These are phyloP conservation scores for Teleogryllus occipitalis DNA, from an alignment of 1,140 invertebrate species.

Conservation along the genomic window DNA sequence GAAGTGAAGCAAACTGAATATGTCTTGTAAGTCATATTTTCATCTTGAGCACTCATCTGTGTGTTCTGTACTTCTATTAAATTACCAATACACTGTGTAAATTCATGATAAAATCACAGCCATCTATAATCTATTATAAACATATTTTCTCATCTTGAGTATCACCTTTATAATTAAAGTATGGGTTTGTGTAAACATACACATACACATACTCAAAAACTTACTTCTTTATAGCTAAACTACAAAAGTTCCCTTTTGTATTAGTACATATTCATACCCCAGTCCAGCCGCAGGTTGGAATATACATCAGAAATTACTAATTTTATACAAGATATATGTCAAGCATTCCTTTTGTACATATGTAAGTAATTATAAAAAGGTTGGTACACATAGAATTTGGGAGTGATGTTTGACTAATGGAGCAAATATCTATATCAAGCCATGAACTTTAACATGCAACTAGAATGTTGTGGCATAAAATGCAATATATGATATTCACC, in stretches of 20 bases:
- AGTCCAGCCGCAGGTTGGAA: neutral
- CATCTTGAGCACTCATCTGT: constrained; percentile 1
- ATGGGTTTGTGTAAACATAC: neutral
- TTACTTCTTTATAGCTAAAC: neutral
- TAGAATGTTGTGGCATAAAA: too few relatives aligned
- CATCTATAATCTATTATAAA: neutral
- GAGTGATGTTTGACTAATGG: neutral
- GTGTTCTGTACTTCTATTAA: neutral
- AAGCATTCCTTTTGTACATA: neutral
- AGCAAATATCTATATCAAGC: neutral
- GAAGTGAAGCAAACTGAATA: neutral
- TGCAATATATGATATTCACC: neutral
- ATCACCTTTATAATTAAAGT: neutral
- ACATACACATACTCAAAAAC: neutral
- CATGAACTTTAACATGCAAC: too few relatives aligned
- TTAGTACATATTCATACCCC: neutral
- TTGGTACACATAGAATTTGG: neutral
- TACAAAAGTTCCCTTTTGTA: constrained; percentile 1
- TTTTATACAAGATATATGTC: neutral
- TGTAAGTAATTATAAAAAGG: neutral
- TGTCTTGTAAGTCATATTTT: neutral
- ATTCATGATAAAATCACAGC: neutral
- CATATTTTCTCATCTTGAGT: neutral
- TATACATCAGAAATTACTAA: neutral
- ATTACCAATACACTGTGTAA: neutral